Conservation (phyloP, 2,113 vertebrate genomes). For the Myanophis thanlyinensis region DNA sequence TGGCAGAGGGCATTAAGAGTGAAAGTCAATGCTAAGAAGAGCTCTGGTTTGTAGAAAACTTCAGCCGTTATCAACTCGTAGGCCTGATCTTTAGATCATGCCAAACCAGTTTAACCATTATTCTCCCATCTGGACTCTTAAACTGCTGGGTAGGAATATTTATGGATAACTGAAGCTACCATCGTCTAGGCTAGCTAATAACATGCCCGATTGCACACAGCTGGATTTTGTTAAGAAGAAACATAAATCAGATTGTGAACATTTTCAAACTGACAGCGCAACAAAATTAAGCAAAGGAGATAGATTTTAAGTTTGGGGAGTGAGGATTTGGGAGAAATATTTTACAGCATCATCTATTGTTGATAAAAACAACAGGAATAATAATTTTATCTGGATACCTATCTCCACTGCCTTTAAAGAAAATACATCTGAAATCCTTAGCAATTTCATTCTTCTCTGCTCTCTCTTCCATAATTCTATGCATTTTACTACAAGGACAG, state of each 20-base stretch:
- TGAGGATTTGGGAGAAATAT: background rate
- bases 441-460: background rate
- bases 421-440: conserved; percentile 17
- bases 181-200: background rate
- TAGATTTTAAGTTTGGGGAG: background rate
- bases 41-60: background rate
- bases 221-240: background rate
- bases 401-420: background rate
- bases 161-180: background rate
- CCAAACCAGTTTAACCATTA: background rate
- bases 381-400: background rate
- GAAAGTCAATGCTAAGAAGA: background rate
- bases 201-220: background rate
- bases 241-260: too few relatives aligned
- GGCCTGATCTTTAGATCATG: background rate
- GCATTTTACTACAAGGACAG: background rate
- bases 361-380: background rate
- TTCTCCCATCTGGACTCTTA: background rate
- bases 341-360: background rate
- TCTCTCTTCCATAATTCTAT: conserved; percentile 17
- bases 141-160: background rate
- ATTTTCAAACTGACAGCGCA: background rate
- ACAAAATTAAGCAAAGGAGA: background rate
- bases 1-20: background rate
- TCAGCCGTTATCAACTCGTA: background rate